Conservation (phyloP, 2,113 vertebrate species). For the Bos indicus region DNA sequence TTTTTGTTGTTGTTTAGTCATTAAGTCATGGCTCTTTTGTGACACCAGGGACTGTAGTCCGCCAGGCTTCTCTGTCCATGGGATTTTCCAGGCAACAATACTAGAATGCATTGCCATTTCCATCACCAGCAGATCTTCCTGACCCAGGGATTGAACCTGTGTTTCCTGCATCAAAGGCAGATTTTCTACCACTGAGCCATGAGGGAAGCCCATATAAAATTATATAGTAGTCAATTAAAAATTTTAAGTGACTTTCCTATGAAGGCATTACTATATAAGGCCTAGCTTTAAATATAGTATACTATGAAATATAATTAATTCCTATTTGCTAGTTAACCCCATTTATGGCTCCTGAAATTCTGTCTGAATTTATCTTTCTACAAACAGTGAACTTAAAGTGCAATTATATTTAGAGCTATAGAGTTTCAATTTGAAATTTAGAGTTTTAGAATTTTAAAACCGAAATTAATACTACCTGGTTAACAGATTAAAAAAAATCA, state of each 20-base stretch:
- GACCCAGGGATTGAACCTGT: background rate
- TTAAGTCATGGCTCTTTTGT: background rate
- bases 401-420: background rate
- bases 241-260: background rate
- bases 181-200: background rate
- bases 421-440: background rate
- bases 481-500: background rate
- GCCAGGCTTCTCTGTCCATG: background rate
- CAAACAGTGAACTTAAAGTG: background rate
- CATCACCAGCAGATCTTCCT: background rate
- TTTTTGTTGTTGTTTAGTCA: background rate
- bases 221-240: background rate
- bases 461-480: background rate
- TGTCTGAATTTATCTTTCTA: background rate
- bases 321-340: background rate
- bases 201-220: background rate
- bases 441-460: background rate
- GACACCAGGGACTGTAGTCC: background rate
- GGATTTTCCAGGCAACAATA: background rate
- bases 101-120: background rate
- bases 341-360: background rate
- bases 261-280: background rate
- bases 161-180: background rate
- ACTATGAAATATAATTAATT: background rate
- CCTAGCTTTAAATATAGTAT: background rate